Base-by-base conservation (phyloP, 2,888 invertebrate genomes). In the Cancer borealis region DNA sequence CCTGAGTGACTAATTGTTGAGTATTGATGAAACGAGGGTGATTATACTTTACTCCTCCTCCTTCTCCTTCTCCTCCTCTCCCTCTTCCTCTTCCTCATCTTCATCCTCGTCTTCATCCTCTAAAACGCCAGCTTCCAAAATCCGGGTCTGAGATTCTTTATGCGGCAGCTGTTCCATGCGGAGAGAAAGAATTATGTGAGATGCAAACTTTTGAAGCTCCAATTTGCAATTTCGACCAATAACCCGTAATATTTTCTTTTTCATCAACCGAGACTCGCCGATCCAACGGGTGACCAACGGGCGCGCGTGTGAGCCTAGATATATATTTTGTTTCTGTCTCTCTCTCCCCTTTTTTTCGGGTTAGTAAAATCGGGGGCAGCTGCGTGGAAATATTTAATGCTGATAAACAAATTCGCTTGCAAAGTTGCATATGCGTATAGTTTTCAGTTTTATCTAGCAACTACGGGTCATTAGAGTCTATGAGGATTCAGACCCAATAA, bases 161-260 rank as follows among this genome's bases (percentile, higher is more conserved):
- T 66, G 66, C 66, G n/a, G 66, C 66, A 66, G 66, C 66, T 66
- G 66, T 66, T 14, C 66, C 14, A 14, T 14, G 17, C 4, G 66
- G 21, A 21, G 21, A 21, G 21, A 66, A 66, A 66, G 66, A 66
- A 66, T 66, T 66, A 66, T 66, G 54, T 54, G 66, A 66, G 66
- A 66, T 66, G 66, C 66, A 66, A 66, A 66, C 66, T 66, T 66
- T 66, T 66, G 17, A 66, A 66, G 66, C 66, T 66, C 66, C 66
- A 66, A 66, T 66, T 66, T 66, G 66, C 66, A 66, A 66, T 66
- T 66, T 66, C 17, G 66, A n/a, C n/a, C 66, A 66, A 66, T 66
- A 66, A 66, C 66, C 66, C 17, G 66, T 66, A 66, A 66, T 66
- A 66, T 66, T 66, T 66, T 66, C 66, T n/a, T 66, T 66, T 66